phyloP scores from a whole-genome alignment of 2,113 vertebrate genomes.

The Uropsilus gracilis region DNA sequence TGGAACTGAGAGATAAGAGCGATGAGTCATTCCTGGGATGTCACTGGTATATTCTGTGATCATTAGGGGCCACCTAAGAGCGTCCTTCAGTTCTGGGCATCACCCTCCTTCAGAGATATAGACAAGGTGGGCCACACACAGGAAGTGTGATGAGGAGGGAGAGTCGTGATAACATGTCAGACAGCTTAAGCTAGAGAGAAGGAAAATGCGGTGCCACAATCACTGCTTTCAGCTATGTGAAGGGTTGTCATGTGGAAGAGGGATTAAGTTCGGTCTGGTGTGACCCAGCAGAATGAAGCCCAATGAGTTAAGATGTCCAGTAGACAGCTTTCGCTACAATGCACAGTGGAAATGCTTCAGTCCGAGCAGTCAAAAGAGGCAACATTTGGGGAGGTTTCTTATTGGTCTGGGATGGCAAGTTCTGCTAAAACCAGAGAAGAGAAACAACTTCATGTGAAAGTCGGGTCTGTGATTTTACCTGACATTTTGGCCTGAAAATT shows the following conservation, averaged over 20 bases:
- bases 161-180: constrained; percentile 6
- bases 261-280: constrained; percentile 47
- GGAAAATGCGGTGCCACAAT: constrained; percentile 18
- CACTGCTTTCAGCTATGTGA: constrained; percentile 49
- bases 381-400: background rate
- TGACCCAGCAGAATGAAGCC: constrained; percentile 17
- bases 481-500: background rate
- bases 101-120: background rate
- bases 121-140: background rate
- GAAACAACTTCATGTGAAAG: background rate
- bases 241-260: constrained; percentile 37
- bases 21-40: background rate
- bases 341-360: background rate
- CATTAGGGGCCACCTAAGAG: background rate
- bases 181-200: constrained; percentile 18
- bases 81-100: constrained; percentile 5
- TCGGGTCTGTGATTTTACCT: background rate
- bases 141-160: background rate
- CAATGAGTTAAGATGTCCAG: background rate
- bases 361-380: background rate
- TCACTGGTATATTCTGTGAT: background rate
- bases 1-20: background rate
- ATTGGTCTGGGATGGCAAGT: background rate
- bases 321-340: background rate
- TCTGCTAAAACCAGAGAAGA: background rate